These are phyloP conservation scores for Andrena cerasifolii DNA, from an alignment of 1,140 invertebrate genomes.

Conservation along the genomic window DNA sequence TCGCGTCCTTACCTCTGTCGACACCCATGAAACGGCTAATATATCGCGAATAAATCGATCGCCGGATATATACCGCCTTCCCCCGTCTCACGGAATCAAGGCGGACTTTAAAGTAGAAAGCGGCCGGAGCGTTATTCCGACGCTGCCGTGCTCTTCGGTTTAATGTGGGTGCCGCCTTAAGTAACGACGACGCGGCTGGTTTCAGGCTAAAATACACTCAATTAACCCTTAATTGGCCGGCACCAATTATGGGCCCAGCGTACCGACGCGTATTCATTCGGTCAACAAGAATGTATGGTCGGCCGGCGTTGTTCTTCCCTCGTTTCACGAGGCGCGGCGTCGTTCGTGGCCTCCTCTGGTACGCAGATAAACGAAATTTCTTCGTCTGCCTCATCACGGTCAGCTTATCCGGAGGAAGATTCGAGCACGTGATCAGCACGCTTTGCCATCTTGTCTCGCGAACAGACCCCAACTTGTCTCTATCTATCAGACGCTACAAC, in stretches of 20 bases:
- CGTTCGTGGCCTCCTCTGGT: neutral
- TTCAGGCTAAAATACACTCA: constrained; percentile 68
- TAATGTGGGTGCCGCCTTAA: constrained; percentile 59
- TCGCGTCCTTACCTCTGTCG: neutral
- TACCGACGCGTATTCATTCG: constrained; percentile 67
- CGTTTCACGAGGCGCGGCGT: constrained; percentile 53
- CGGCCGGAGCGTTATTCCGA: constrained; percentile 12
- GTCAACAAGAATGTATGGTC: constrained; percentile 67
- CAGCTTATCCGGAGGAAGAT: constrained; percentile 10
- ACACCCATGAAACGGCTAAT: constrained; percentile 21
- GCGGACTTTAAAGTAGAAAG: neutral
- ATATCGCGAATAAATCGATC: constrained; percentile 38
- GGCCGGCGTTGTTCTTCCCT: constrained; percentile 50
- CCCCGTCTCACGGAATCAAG: neutral
- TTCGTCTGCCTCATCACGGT: neutral
- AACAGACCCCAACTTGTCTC: neutral
- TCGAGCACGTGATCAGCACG: constrained; percentile 34
- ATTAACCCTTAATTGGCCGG: constrained; percentile 68
- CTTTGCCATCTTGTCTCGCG: constrained; percentile 17
- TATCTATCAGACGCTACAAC: constrained; percentile 9
- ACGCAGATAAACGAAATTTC: constrained; percentile 50
- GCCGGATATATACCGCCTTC: constrained; percentile 14
- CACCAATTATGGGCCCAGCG: constrained; percentile 63
- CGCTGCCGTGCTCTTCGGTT: constrained; percentile 15
- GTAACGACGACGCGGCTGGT: constrained; percentile 63